Conservation (phyloP, 2,113 vertebrate species). For the Entelurus aequoreus region DNA sequence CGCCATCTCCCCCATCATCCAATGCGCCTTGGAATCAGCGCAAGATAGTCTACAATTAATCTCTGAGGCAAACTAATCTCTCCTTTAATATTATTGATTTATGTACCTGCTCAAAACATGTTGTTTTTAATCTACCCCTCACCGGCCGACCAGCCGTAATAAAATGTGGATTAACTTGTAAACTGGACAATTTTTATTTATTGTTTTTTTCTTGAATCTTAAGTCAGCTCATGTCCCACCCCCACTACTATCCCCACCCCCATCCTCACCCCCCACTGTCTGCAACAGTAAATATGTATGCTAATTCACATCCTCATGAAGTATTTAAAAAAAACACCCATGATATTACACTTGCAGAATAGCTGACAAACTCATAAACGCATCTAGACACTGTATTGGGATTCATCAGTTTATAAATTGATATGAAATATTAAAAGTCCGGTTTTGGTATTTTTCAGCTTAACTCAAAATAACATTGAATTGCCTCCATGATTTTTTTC, state of each 20-base stretch:
- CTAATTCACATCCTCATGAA: slow-evolving; percentile 66
- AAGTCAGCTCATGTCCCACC: slow-evolving; percentile 38
- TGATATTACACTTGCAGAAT: slow-evolving; percentile 6
- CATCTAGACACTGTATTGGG: slow-evolving; percentile 28
- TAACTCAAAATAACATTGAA: not conserved
- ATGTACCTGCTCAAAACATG: slow-evolving; percentile 67
- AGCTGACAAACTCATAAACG: slow-evolving; percentile 22
- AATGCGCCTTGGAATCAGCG: slow-evolving; percentile 42
- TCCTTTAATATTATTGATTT: slow-evolving; percentile 72
- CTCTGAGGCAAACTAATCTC: slow-evolving; percentile 69
- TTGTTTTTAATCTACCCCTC: slow-evolving; percentile 73
- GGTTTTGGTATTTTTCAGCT: not conserved
- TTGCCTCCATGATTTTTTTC: not conserved
- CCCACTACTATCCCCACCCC: too few species aligned
- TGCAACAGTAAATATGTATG: slow-evolving; percentile 70
- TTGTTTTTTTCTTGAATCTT: slow-evolving; percentile 36
- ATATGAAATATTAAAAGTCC: slow-evolving; percentile 13
- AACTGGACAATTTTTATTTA: slow-evolving; percentile 49
- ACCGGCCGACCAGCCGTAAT: slow-evolving; percentile 66
- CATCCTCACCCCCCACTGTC: slow-evolving; percentile 6
- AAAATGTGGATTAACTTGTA: slow-evolving; percentile 76
- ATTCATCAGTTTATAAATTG: slow-evolving; percentile 19
- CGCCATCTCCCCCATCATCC: slow-evolving; percentile 8
- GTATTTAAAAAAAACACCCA: slow-evolving; percentile 34
- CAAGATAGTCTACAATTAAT: slow-evolving; percentile 59